phyloP scores from a whole-genome alignment of 2,797 vertebrate species.

The Okamejei kenojei region DNA sequence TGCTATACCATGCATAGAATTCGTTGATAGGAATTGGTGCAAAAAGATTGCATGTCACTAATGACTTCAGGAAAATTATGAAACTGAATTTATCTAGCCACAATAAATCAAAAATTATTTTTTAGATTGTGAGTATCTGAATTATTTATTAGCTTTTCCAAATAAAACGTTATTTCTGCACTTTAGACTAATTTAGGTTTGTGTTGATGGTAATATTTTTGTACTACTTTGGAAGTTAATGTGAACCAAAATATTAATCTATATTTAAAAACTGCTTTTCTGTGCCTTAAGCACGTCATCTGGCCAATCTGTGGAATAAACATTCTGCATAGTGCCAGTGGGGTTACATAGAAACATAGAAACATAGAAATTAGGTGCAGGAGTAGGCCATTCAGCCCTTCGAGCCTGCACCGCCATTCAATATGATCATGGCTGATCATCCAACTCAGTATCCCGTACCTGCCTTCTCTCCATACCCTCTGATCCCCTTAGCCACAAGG shows the following conservation, averaged over 20 bases:
- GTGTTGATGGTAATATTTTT: not conserved
- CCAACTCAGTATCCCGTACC: too few species aligned
- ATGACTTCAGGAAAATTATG: too few species aligned
- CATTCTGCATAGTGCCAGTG: too few species aligned
- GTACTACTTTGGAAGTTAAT: constrained; percentile 3
- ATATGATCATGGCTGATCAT: too few species aligned
- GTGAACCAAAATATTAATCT: not conserved
- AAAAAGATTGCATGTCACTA: not conserved
- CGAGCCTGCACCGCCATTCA: too few species aligned
- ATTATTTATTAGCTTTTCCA: not conserved
- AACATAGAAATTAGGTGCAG: too few species aligned
- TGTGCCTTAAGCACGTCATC: not conserved
- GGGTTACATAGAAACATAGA: too few species aligned
- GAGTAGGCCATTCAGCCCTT: too few species aligned
- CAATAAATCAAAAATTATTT: not conserved
- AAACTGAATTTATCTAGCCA: too few species aligned
- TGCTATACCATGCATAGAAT: not conserved
- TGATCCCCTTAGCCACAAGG: too few species aligned
- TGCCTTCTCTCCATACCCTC: too few species aligned
- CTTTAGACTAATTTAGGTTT: not conserved
- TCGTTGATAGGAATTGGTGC: not conserved
- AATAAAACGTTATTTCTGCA: not conserved
- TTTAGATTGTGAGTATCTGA: not conserved
- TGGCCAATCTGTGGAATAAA: too few species aligned
- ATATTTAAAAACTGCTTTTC: not conserved